Percentiles rank a stretch among this genome's conserved stretches.
phyloP scores from a whole-genome alignment of 2,888 invertebrate species.

The Coleophora deauratella region DNA sequence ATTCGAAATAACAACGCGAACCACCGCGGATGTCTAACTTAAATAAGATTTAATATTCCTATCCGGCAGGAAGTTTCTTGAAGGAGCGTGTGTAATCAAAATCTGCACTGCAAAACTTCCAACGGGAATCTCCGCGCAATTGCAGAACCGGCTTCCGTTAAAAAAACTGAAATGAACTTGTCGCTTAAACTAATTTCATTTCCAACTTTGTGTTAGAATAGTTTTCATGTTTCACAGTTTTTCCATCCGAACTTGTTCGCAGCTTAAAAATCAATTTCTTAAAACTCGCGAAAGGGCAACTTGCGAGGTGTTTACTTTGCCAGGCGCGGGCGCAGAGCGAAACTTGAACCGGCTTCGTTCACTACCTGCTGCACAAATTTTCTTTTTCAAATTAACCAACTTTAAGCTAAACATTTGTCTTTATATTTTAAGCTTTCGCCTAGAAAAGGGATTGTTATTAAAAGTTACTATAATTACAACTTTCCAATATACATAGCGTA shows the following conservation, averaged over 20 bases:
- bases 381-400: constrained; percentile 54
- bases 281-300: constrained; percentile 51
- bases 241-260: constrained; percentile 50
- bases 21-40: constrained; percentile 67
- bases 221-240: constrained; percentile 57
- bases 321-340: constrained; percentile 31
- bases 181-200: constrained; percentile 72
- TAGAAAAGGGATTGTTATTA: no score
- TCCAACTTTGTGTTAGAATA: constrained; percentile 65
- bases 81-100: constrained; percentile 73
- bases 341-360: constrained; percentile 37
- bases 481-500: neutral
- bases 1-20: constrained; percentile 70
- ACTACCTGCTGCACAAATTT: constrained; percentile 32
- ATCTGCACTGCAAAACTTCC: constrained; percentile 65
- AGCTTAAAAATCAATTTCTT: constrained; percentile 70
- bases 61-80: constrained; percentile 64
- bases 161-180: constrained; percentile 71
- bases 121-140: constrained; percentile 60
- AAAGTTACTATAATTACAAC: neutral
- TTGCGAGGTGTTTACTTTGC: constrained; percentile 52
- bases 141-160: constrained; percentile 54
- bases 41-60: constrained; percentile 74
- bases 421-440: no score
- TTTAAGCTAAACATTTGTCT: constrained; percentile 42